A percentile compares a stretch with the other conserved stretches of the same genome.
Evolutionary conservation across 2,888 invertebrate species (phyloP).

Genomic region (Acanthosepion pharaonis): DNA sequence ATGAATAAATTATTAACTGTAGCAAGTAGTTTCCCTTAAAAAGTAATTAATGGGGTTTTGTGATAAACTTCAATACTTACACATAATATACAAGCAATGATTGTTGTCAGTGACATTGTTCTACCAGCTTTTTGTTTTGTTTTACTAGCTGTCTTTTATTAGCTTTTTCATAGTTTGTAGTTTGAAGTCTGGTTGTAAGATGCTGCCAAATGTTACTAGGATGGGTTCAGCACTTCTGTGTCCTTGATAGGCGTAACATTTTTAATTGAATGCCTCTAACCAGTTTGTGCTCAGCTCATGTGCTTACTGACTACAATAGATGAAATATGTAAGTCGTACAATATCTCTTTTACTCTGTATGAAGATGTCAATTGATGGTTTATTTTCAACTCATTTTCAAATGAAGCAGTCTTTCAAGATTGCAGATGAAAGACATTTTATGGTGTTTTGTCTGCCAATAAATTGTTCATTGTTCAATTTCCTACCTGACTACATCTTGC

Average conservation of each 20-base stretch:
- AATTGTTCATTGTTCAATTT: slow-evolving; percentile 33
- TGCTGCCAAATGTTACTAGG: neutral
- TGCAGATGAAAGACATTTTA: neutral
- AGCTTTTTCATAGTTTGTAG: neutral
- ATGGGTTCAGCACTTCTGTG: neutral
- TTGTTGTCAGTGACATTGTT: too few species aligned
- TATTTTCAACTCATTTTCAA: neutral
- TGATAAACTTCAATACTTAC: too few species aligned
- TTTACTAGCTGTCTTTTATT: too few species aligned
- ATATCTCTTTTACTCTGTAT: neutral
- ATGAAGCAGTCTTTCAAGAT: neutral
- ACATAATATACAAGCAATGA: neutral
- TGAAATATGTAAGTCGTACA: neutral
- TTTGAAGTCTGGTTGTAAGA: neutral
- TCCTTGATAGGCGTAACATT: neutral
- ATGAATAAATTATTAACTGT: too few species aligned
- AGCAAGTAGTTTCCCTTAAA: too few species aligned
- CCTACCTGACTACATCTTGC: neutral
- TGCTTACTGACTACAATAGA: neutral
- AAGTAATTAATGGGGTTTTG: too few species aligned
- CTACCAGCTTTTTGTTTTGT: too few species aligned
- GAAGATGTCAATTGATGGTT: slow-evolving; percentile 16
- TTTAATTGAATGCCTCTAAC: slow-evolving; percentile 15
- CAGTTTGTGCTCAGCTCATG: neutral
- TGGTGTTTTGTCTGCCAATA: neutral